A percentile compares a stretch with the other conserved stretches of the same genome.
Conservation (phyloP, 1,140 invertebrate species). For the Drosophila takahashii region DNA sequence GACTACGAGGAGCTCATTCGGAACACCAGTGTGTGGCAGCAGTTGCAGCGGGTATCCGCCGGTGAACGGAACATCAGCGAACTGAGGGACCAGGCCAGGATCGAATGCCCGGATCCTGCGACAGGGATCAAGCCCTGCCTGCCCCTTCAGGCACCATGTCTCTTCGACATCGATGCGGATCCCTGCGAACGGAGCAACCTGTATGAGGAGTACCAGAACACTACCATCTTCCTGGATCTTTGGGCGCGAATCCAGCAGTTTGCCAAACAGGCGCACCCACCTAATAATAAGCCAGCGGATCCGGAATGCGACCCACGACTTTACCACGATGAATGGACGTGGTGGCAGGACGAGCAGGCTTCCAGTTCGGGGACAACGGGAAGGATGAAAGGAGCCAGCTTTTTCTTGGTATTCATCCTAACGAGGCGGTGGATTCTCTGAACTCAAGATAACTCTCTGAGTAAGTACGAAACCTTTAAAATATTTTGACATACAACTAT, state of each 20-base stretch:
- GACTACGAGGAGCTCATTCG: constrained; percentile 85
- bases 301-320: constrained; percentile 42
- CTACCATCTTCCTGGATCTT: constrained; percentile 41
- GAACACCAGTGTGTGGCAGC: constrained; percentile 80
- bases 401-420: background rate
- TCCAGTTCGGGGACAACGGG: background rate
- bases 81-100: constrained; percentile 85
- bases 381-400: background rate
- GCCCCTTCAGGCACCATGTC: constrained; percentile 87
- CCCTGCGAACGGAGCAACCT: constrained; percentile 92
- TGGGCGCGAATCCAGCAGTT: constrained; percentile 55
- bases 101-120: constrained; percentile 71
- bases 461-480: background rate
- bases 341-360: constrained; percentile 65
- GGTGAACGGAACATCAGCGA: constrained; percentile 40
- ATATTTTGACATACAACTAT: background rate
- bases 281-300: constrained; percentile 62
- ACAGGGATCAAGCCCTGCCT: constrained; percentile 50
- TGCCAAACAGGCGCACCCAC: constrained; percentile 39
- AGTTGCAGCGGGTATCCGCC: constrained; percentile 46
- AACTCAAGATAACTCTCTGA: background rate
- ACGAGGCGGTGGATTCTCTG: constrained; percentile 1
- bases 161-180: constrained; percentile 91
- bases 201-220: constrained; percentile 78
- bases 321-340: constrained; percentile 73